Base-by-base conservation (phyloP, 2,888 invertebrate species). In the Cephonodes hylas region DNA sequence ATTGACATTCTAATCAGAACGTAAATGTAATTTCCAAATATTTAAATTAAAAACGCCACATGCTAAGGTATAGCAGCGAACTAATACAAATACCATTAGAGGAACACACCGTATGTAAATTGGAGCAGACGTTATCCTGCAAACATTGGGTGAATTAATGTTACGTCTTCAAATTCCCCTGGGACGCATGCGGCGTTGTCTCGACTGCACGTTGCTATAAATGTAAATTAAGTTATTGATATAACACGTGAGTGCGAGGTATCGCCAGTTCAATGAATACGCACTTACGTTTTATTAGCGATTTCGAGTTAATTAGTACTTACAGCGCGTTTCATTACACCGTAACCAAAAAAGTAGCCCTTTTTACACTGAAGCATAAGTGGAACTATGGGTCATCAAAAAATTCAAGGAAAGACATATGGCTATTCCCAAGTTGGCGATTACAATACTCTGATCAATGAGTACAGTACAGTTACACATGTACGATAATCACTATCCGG, bases 121-220 rank as follows among this genome's bases (percentile, higher is more conserved):
- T 81, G 79, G 75, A 79, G 76, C 69, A 82, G 81, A 84, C 84
- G 80, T 75, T 82, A 80, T 71, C 76, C 82, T 81, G 79, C 84
- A 86, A 88, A 86, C 84, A 85, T 77, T 80, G 81, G 77, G 77
- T 81, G 80, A 85, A 86, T 86, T 86, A 85, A 86, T 84, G 85
- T 80, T 63, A 65, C 63, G 66, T 67, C 76, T 78, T 74, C 69
- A 70, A 74, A 70, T 70, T 78, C 81, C 77, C 77, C 59, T 56
- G 69, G 78, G 80, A 58, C 34, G 38, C 66, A 77, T 70, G 76
- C 73, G 64, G 76, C 73, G 57, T 61, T 60, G 45, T 64, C 70
- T 70, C 61, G 63, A 63, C 59, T 59, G 64, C 66, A 70, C 63
- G 64, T 58, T 61, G 56, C 45, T 45, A 22, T 61, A 48, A 34